Evolutionary conservation across 2,797 vertebrate species (phyloP), one percentile per base, ranked within the genome.

Genomic region (Ambastaia sidthimunki): DNA sequence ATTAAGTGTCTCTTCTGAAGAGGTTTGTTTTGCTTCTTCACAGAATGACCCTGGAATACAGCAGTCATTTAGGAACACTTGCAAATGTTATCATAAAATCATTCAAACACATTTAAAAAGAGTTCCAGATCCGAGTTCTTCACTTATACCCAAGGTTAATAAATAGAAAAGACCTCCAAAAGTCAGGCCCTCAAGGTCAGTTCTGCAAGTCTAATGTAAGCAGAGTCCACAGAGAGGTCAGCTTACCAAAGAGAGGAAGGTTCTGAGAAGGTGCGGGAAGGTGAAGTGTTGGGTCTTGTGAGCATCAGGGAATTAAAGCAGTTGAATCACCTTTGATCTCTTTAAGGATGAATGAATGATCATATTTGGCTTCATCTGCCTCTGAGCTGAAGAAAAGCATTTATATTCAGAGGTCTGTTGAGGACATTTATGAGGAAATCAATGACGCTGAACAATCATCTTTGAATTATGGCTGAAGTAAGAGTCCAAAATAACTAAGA

Each of bases 401-500:
- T 91, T 87, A 89, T 87, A 73, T 76, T 60, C 13, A 25, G 84
- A 71, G 18, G 86, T 88, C 85, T 71, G 47, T 11, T 47, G 44
- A 70, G 63, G 72, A 72, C 57, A 82, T 83, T 80, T 81, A 87
- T 86, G 60, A 86, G 84, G 76, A 90, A 90, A 90, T 85, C 88
- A 85, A 90, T 91, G 84, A 87, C 85, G 84, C 82, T 74, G 80
- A 89, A 86, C 87, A 84, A 87, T 86, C 83, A 86, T 73, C 74
- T 79, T 75, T 86, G 86, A 86, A 88, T 89, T 88, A 86, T 72
- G 65, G 79, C 77, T 70, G 21, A 31, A 76, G 69, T 52, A 48
- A 78, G 85, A 86, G 85, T 34, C 25, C 4, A 34, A 55, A 71
- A 47, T 7, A 0, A 48, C 23, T 59, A 34, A 23, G 21, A 19